Percentiles rank a stretch among this genome's conserved stretches.
phyloP scores from a whole-genome alignment of 2,113 vertebrate species.

The Cochlearius cochlearius region DNA sequence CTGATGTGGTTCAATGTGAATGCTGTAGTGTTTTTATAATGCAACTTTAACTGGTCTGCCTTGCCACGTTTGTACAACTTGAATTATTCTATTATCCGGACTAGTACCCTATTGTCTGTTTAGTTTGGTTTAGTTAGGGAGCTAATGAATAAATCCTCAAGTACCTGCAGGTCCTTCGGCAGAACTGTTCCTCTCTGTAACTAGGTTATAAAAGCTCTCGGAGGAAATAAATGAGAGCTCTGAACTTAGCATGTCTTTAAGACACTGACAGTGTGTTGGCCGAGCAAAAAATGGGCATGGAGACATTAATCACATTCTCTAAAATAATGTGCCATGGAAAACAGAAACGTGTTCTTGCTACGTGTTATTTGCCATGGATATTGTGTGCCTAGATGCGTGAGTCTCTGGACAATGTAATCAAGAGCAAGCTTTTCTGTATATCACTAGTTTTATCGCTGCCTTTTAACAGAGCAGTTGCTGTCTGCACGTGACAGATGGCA shows the following conservation, averaged over 20 bases:
- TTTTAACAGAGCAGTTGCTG: not conserved
- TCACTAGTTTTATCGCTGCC: not conserved
- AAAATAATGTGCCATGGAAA: not conserved
- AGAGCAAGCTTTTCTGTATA: not conserved
- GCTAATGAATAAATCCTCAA: not conserved
- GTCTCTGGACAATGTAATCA: not conserved
- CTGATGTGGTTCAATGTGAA: not conserved
- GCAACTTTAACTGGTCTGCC: not conserved
- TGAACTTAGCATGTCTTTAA: not conserved
- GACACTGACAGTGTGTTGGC: not conserved
- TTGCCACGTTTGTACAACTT: not conserved
- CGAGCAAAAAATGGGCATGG: not conserved
- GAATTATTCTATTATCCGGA: not conserved
- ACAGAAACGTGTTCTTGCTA: not conserved
- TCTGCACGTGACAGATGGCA: not conserved
- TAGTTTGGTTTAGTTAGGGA: not conserved
- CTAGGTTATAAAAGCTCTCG: not conserved
- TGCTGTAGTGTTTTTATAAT: not conserved
- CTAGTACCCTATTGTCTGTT: not conserved
- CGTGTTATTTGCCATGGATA: rapidly evolving
- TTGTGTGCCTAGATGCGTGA: not conserved
- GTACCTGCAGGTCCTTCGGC: not conserved
- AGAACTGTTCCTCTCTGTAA: not conserved
- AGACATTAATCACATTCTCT: not conserved
- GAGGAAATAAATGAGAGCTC: not conserved